Percentiles rank a stretch among this genome's conserved stretches.
Conservation (phyloP, 2,888 invertebrate genomes). For the Melieria crassipennis region DNA sequence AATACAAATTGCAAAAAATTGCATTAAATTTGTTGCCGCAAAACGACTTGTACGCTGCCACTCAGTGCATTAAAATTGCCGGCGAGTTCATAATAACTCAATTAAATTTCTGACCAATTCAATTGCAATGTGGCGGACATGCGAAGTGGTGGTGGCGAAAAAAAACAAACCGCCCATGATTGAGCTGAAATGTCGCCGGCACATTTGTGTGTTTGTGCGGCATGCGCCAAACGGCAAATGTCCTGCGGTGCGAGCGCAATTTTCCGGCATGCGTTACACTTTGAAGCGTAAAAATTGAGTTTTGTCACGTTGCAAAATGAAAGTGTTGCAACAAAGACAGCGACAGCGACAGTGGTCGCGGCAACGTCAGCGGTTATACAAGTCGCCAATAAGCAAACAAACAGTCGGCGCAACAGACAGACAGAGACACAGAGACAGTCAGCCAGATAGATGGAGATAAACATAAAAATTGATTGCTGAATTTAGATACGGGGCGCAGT, state of each 20-base stretch:
- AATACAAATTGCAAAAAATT: too few species aligned
- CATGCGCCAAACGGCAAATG: background rate
- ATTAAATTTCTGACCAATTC: slow-evolving; percentile 32
- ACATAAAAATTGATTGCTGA: slow-evolving; percentile 32
- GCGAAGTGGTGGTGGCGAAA: background rate
- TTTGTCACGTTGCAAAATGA: slow-evolving; percentile 33
- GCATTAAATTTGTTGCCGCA: too few species aligned
- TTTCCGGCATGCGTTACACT: slow-evolving; percentile 28
- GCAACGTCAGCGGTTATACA: background rate
- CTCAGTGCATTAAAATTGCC: slow-evolving; percentile 25
- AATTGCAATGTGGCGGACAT: slow-evolving; percentile 7
- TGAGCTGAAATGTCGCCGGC: background rate
- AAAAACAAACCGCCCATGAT: background rate
- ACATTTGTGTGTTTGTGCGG: background rate
- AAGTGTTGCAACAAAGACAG: slow-evolving; percentile 15
- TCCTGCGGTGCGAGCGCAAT: background rate
- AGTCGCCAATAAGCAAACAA: slow-evolving; percentile 7
- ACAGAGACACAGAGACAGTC: slow-evolving; percentile 5
- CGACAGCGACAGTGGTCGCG: slow-evolving; percentile 8
- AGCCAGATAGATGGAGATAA: slow-evolving; percentile 17
- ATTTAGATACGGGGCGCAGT: slow-evolving; percentile 12
- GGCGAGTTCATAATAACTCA: slow-evolving; percentile 35
- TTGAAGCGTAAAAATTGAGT: slow-evolving; percentile 31
- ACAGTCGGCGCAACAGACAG: background rate
- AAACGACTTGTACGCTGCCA: too few species aligned